Evolutionary conservation across 2,888 invertebrate species (phyloP).

Genomic region (Herminia tarsipennalis): DNA sequence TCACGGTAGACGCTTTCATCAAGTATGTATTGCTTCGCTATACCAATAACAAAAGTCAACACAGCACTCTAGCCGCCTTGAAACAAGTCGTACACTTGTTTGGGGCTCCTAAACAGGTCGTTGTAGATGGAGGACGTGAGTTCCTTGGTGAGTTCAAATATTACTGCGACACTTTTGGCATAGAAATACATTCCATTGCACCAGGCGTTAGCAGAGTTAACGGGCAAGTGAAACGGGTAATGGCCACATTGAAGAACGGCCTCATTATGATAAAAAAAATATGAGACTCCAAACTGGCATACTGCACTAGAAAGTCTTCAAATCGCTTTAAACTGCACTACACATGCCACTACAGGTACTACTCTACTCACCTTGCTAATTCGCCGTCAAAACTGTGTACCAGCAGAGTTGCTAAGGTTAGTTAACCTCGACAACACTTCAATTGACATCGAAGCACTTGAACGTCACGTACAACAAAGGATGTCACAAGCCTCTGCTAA

Average conservation of each 20-base stretch:
- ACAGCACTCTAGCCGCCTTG: slow-evolving; percentile 12
- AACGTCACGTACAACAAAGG: slow-evolving; percentile 10
- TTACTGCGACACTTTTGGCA: slow-evolving; percentile 4
- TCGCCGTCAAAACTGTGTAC: slow-evolving; percentile 10
- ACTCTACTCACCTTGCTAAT: slow-evolving; percentile 12
- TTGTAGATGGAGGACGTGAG: slow-evolving; percentile 24
- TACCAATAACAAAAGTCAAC: slow-evolving; percentile 5
- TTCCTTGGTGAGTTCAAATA: slow-evolving; percentile 17
- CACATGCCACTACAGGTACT: slow-evolving; percentile 8
- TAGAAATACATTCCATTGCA: not conserved
- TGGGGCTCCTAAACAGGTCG: slow-evolving; percentile 12
- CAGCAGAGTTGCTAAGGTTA: slow-evolving; percentile 13
- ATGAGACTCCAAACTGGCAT: slow-evolving; percentile 10
- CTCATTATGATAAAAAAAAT: slow-evolving; percentile 36
- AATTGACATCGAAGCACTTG: slow-evolving; percentile 4
- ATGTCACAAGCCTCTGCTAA: not conserved
- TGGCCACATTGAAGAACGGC: slow-evolving; percentile 33
- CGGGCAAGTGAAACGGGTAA: slow-evolving; percentile 25
- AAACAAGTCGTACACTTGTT: slow-evolving; percentile 22
- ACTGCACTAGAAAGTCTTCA: slow-evolving; percentile 9
- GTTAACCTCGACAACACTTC: slow-evolving; percentile 10
- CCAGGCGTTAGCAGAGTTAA: slow-evolving; percentile 3
- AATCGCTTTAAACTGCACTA: slow-evolving; percentile 18
- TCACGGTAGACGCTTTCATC: slow-evolving; percentile 30
- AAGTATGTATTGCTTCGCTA: slow-evolving; percentile 20